A percentile compares a stretch with the other conserved stretches of the same genome.
Conservation (phyloP, 2,797 vertebrate species). For the Periophthalmus magnuspinnatus region DNA sequence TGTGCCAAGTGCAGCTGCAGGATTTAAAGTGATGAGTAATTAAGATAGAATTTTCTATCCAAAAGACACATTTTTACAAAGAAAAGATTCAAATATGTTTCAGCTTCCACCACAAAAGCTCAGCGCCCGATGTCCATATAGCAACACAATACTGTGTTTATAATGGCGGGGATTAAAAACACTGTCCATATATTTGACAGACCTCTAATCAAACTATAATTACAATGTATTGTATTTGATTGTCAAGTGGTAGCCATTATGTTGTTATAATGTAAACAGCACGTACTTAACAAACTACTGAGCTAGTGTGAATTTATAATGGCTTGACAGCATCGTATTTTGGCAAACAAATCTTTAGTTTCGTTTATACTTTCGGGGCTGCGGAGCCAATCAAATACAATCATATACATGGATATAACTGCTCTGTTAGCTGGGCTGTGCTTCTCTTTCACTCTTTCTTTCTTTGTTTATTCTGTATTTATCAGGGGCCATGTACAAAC, state of each 20-base stretch:
- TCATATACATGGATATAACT: too few species aligned
- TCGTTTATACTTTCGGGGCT: neutral
- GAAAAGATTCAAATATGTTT: neutral
- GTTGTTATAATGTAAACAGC: neutral
- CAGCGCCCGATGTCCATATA: neutral
- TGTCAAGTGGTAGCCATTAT: neutral
- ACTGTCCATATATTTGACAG: neutral
- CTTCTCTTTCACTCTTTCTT: too few species aligned
- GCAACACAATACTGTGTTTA: neutral
- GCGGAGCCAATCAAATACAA: neutral
- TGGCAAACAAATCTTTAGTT: neutral
- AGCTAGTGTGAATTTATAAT: neutral
- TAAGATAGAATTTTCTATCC: slow-evolving; percentile 1
- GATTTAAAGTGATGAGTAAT: neutral
- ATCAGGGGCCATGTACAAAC: too few species aligned
- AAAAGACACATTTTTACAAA: neutral
- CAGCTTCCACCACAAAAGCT: neutral
- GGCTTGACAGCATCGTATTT: neutral
- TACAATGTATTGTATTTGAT: neutral
- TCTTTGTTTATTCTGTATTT: too few species aligned
- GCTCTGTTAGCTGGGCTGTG: too few species aligned
- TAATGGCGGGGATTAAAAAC: neutral
- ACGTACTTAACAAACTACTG: neutral
- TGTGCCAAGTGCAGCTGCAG: neutral
- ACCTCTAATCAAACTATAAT: neutral